A percentile compares a stretch with the other conserved stretches of the same genome.
phyloP scores from a whole-genome alignment of 2,113 vertebrate genomes.

The Cavia aperea region DNA sequence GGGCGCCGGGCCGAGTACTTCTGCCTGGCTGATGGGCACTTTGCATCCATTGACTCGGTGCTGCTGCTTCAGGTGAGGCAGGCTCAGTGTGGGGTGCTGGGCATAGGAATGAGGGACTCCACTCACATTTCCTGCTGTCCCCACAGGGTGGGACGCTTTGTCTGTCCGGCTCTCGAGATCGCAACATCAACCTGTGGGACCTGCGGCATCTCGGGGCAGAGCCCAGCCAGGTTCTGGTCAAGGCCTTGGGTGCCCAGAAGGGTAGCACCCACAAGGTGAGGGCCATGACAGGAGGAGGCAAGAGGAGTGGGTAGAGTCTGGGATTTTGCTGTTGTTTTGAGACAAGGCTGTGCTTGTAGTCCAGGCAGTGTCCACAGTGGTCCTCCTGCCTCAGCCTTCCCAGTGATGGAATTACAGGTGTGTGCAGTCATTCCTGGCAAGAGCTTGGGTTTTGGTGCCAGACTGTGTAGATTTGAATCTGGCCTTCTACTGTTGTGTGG shows the following conservation, averaged over 20 bases:
- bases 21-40: conserved; percentile 83
- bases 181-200: conserved; percentile 92
- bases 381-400: not conserved
- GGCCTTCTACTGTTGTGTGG: not conserved
- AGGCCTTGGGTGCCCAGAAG: conserved; percentile 71
- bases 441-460: not conserved
- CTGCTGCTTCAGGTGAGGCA: conserved; percentile 81
- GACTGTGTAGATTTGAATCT: not conserved
- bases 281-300: too few species aligned
- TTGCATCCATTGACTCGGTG: conserved; percentile 84
- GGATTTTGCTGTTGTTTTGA: not conserved
- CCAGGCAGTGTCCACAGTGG: not conserved
- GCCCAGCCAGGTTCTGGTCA: conserved; percentile 73
- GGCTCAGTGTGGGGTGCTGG: not conserved
- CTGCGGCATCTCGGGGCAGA: conserved; percentile 74
- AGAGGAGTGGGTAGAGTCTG: not conserved
- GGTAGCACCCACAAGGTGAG: conserved; percentile 83
- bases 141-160: conserved; percentile 79
- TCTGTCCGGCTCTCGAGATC: conserved; percentile 87
- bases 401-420: not conserved
- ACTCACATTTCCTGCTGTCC: rapidly evolving
- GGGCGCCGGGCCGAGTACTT: conserved; percentile 78
- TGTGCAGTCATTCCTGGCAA: not conserved
- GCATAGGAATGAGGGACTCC: not conserved
- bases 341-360: not conserved